phyloP scores from a whole-genome alignment of 1,140 invertebrate species.

The Wiebesia pumilae region DNA sequence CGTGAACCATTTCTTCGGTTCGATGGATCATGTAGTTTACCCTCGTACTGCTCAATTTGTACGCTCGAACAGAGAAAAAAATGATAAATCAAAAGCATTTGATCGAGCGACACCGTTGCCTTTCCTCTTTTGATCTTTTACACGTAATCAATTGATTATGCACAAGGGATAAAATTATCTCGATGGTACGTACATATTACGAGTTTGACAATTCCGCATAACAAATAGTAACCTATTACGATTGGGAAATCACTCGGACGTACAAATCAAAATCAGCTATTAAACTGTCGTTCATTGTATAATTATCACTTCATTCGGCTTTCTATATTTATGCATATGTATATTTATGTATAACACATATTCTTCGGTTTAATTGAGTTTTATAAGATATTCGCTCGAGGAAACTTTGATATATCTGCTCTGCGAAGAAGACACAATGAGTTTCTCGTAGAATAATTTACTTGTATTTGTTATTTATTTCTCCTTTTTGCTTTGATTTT shows the following conservation, averaged over 20 bases:
- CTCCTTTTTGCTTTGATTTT: conserved; percentile 52
- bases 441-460: conserved; percentile 49
- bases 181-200: not conserved
- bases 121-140: not conserved
- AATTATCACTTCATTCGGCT: conserved; percentile 19
- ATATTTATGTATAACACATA: conserved; percentile 20
- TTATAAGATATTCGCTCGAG: conserved; percentile 33
- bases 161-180: not conserved
- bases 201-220: conserved; percentile 15
- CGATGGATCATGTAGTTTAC: not conserved
- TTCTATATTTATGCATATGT: conserved; percentile 20
- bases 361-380: conserved; percentile 29
- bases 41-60: conserved; percentile 24
- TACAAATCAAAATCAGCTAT: conserved; percentile 39
- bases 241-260: not conserved
- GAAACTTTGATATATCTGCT: conserved; percentile 52
- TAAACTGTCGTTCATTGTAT: not conserved
- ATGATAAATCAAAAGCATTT: not conserved
- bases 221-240: conserved; percentile 17
- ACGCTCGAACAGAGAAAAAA: not conserved
- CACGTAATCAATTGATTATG: not conserved
- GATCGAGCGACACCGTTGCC: not conserved
- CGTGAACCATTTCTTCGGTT: conserved; percentile 9
- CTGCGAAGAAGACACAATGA: conserved; percentile 48
- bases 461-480: conserved; percentile 32